Evolutionary conservation across 1,140 invertebrate genomes (phyloP).

Genomic region (Belonocnema kinseyi): DNA sequence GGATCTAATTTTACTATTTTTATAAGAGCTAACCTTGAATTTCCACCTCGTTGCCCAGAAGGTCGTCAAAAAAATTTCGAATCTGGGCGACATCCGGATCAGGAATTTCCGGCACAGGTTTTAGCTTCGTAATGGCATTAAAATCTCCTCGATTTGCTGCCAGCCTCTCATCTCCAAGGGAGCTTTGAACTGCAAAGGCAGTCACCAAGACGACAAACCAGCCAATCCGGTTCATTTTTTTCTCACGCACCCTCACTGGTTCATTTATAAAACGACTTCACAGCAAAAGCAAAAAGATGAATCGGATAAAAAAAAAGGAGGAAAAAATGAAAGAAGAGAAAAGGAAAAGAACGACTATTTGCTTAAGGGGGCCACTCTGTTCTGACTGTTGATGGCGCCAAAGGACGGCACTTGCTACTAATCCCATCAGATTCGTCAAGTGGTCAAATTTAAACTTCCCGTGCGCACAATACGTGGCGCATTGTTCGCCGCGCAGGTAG

Average conservation of each 20-base stretch:
- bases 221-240: conserved; percentile 22
- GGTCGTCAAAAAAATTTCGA: neutral
- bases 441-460: conserved; percentile 59
- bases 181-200: neutral
- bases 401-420: conserved; percentile 33
- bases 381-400: neutral
- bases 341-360: conserved; percentile 18
- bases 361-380: neutral
- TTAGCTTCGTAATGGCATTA: neutral
- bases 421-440: conserved; percentile 48
- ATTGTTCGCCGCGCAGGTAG: conserved; percentile 19
- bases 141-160: neutral
- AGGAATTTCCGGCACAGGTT: neutral
- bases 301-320: conserved; percentile 47
- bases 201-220: conserved; percentile 4
- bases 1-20: neutral
- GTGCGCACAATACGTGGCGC: conserved; percentile 35
- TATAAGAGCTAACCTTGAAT: conserved; percentile 3
- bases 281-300: neutral
- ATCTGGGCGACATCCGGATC: neutral
- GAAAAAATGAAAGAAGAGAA: conserved; percentile 18
- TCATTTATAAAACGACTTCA: conserved; percentile 4
- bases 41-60: conserved; percentile 28
- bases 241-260: conserved; percentile 1
- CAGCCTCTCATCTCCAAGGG: neutral